Conservation (phyloP, 2,888 invertebrate genomes). For the Phalangium opilio region DNA sequence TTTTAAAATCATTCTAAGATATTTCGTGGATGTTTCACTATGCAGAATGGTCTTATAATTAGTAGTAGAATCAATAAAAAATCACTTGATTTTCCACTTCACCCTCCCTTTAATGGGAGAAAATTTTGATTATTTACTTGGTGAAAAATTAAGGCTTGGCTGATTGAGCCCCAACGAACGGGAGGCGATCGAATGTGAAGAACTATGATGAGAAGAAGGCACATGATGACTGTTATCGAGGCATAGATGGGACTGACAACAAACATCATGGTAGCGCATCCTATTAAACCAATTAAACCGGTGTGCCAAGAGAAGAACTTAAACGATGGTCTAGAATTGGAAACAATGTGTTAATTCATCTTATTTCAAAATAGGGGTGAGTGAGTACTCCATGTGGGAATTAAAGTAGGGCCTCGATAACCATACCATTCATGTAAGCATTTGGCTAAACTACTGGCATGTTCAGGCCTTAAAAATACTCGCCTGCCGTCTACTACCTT, state of each 20-base stretch:
- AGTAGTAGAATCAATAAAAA: no score
- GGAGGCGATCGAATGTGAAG: conserved; percentile 73
- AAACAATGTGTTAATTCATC: conserved; percentile 19
- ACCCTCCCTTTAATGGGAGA: no score
- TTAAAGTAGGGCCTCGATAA: no score
- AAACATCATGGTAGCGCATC: conserved; percentile 84
- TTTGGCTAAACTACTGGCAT: no score
- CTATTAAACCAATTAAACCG: conserved; percentile 65
- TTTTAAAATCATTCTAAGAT: no score
- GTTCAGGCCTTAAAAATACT: no score
- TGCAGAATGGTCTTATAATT: no score
- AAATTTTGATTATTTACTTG: conserved; percentile 43
- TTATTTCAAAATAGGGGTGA: not conserved
- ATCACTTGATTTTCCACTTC: no score
- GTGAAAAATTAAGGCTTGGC: conserved; percentile 98
- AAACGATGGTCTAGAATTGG: conserved; percentile 65
- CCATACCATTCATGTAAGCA: no score
- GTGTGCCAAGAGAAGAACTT: conserved; percentile 92
- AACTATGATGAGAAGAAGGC: conserved; percentile 66
- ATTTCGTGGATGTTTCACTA: no score
- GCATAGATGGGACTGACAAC: conserved; percentile 82
- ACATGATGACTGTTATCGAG: conserved; percentile 67
- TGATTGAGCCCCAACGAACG: conserved; percentile 89
- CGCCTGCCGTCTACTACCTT: no score
- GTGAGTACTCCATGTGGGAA: no score